Conservation (phyloP, 2,113 vertebrate genomes). For the Catagonus wagneri region DNA sequence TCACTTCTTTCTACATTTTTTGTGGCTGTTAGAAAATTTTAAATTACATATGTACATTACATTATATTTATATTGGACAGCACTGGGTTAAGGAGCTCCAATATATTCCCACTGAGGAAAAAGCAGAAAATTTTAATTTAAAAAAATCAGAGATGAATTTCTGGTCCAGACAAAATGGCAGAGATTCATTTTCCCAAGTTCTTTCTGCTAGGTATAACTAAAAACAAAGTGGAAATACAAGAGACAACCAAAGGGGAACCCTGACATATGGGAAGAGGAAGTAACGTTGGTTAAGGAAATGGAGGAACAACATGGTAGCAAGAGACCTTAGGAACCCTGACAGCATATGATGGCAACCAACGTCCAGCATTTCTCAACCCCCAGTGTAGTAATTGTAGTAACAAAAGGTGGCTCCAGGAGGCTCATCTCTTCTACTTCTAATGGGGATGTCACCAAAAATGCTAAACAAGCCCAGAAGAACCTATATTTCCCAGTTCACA, state of each 20-base stretch:
- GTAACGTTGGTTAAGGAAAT: background rate
- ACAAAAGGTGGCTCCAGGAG: background rate
- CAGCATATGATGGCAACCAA: background rate
- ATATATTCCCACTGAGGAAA: background rate
- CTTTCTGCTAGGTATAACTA: background rate
- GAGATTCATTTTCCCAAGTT: background rate
- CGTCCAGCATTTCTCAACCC: background rate
- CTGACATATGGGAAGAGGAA: background rate
- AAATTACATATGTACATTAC: background rate
- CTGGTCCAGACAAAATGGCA: background rate
- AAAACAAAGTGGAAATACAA: background rate
- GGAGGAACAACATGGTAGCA: background rate
- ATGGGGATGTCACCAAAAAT: background rate
- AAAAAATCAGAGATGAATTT: background rate
- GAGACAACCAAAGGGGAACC: background rate
- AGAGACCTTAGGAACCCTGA: too few relatives aligned
- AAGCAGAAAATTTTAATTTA: background rate
- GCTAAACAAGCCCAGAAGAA: background rate
- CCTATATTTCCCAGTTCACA: background rate
- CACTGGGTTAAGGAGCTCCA: background rate
- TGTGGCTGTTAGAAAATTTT: background rate
- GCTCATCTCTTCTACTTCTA: background rate
- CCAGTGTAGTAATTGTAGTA: background rate
- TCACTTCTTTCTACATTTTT: conserved; percentile 11
- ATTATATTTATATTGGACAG: background rate